These are phyloP conservation scores for Oenanthe melanoleuca DNA, from an alignment of 2,113 vertebrate species.

Conservation along the genomic window DNA sequence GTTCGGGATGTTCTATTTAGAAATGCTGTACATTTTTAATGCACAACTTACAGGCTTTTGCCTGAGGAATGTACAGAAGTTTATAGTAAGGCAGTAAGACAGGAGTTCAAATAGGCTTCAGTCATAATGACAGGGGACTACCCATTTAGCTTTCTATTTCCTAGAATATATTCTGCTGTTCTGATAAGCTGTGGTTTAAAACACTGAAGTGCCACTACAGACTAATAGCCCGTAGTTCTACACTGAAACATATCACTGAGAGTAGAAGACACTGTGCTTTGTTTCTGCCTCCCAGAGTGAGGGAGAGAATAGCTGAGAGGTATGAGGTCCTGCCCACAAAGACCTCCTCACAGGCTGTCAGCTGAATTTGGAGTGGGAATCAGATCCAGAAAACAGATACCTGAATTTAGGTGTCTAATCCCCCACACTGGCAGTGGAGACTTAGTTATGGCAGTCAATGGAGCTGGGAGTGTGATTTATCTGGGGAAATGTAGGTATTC, in stretches of 20 bases:
- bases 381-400: neutral
- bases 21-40: neutral
- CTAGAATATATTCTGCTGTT: neutral
- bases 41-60: neutral
- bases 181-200: neutral
- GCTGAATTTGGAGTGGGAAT: neutral
- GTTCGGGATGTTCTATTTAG: neutral
- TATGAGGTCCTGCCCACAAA: neutral
- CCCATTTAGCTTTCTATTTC: neutral
- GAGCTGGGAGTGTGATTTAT: neutral
- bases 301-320: neutral
- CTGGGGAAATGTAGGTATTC: neutral
- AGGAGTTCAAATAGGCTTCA: neutral
- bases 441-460: neutral
- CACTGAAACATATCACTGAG: neutral
- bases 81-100: neutral
- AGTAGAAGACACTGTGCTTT: neutral
- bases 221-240: neutral
- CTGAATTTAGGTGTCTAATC: neutral
- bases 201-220: neutral
- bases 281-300: neutral
- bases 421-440: neutral
- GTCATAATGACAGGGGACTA: neutral
- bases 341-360: neutral
- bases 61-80: neutral